Percentiles rank a stretch among this genome's conserved stretches.
These are phyloP conservation scores for Drosophila meridionalis DNA, from an alignment of 2,888 invertebrate species.

Conservation along the genomic window DNA sequence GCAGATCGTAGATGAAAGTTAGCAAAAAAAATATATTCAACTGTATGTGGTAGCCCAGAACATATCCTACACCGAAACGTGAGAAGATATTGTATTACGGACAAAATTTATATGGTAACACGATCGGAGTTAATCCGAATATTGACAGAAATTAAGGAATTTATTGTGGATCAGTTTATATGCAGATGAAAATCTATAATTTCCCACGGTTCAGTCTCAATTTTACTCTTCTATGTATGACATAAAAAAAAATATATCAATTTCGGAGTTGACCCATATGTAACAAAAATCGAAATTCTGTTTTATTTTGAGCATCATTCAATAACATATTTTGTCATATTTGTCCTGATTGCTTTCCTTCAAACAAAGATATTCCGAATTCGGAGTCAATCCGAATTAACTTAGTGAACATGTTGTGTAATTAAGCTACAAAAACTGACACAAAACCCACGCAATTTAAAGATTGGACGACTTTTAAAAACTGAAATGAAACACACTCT, in stretches of 20 bases:
- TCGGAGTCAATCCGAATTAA: not conserved
- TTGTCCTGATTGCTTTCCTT: not conserved
- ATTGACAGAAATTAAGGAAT: too few species aligned
- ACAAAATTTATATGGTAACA: not conserved
- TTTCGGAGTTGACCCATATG: not conserved
- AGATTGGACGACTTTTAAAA: not conserved
- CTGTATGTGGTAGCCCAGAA: not conserved
- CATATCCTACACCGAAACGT: not conserved
- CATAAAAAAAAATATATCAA: not conserved
- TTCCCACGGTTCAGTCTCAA: too few species aligned
- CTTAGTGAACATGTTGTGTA: not conserved
- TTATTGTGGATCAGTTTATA: too few species aligned
- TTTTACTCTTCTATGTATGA: too few species aligned
- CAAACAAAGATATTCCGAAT: not conserved
- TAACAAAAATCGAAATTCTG: not conserved
- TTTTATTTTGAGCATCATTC: not conserved
- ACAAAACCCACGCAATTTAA: not conserved
- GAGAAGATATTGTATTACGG: not conserved
- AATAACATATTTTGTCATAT: not conserved
- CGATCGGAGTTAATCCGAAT: not conserved
- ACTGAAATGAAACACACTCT: not conserved
- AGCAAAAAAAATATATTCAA: not conserved
- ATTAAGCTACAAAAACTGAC: not conserved
- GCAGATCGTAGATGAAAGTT: slow-evolving; percentile 11
- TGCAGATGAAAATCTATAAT: too few species aligned